phyloP scores from a whole-genome alignment of 2,113 vertebrate species.

The Hypanus sabinus region DNA sequence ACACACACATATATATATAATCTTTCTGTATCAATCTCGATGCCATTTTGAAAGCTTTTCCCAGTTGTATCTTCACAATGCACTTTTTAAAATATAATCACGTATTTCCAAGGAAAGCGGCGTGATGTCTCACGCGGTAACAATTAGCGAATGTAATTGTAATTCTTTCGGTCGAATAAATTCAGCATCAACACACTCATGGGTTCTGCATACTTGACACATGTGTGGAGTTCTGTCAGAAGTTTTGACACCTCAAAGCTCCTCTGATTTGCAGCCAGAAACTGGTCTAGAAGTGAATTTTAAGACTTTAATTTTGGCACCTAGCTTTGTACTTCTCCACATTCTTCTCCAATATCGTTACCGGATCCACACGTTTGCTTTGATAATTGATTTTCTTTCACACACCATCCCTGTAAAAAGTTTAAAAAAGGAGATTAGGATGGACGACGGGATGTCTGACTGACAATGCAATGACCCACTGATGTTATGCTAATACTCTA shows the following conservation, averaged over 20 bases:
- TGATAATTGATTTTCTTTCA: neutral
- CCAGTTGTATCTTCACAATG: neutral
- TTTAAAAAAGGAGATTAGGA: neutral
- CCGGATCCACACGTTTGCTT: neutral
- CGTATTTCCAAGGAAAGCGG: neutral
- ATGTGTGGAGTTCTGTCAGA: neutral
- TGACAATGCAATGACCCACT: neutral
- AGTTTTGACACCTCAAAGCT: slow-evolving; percentile 28
- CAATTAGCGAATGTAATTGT: neutral
- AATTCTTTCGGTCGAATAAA: slow-evolving; percentile 11
- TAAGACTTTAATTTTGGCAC: neutral
- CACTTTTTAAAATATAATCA: neutral
- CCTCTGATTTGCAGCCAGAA: slow-evolving; percentile 19
- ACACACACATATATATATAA: too few species aligned
- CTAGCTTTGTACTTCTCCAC: neutral
- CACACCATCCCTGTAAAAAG: neutral
- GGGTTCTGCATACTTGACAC: neutral
- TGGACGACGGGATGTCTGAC: neutral
- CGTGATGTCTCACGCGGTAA: neutral
- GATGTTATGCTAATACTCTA: neutral
- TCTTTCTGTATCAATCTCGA: slow-evolving; percentile 15
- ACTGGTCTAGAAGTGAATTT: neutral
- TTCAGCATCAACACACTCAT: neutral
- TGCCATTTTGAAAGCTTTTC: slow-evolving; percentile 28
- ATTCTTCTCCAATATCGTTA: neutral